Evolutionary conservation across 2,797 vertebrate species (phyloP), one percentile per base, ranked within the genome.

Genomic region (Tapera naevia): DNA sequence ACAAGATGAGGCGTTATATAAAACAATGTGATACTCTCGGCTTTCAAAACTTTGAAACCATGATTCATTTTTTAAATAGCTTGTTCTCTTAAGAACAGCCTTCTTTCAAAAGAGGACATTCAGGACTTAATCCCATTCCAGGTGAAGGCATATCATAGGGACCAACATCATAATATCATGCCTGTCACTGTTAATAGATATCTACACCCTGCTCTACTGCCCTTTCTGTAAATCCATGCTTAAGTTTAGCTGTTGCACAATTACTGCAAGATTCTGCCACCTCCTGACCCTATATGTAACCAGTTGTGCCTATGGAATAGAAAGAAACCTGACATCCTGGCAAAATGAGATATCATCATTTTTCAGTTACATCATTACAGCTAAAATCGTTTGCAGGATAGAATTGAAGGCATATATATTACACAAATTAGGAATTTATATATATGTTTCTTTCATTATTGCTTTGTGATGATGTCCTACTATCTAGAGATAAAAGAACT

Each of bases 71-170:
- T 92, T 93, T 85, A 10, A 30, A 39, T 71, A 62, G n/a, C 51
- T 56, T 45, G 30, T 54, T 86, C 43, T 58, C 28, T 87, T 46
- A 65, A 60, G 51, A 70, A 16, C 17, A 18, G 18, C 64, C 17
- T 30, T 71, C 25, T 62, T 76, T 80, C 21, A 69, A 64, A 80
- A 32, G 13, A 73, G 19, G 28, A 37, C 85, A 41, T 82, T 88
- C 32, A 27, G 32, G 30, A 48, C 17, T 71, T 90, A 61, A 46
- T 75, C 19, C 13, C 5, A 21, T 58, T 81, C 21, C 30, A 72
- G 9, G 66, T 0, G 1, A 91, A 72, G 11, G 10, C 2, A 2
- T 64, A 53, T n/a, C 1, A 2, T 5, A n/a, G 50, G 45, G 17
- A 30, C 23, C 9, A 13, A 15, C 46, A 45, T 9, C 8, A 11